These are phyloP conservation scores for Sterrhoptilus dennistouni DNA, from an alignment of 2,113 vertebrate genomes.

Conservation along the genomic window DNA sequence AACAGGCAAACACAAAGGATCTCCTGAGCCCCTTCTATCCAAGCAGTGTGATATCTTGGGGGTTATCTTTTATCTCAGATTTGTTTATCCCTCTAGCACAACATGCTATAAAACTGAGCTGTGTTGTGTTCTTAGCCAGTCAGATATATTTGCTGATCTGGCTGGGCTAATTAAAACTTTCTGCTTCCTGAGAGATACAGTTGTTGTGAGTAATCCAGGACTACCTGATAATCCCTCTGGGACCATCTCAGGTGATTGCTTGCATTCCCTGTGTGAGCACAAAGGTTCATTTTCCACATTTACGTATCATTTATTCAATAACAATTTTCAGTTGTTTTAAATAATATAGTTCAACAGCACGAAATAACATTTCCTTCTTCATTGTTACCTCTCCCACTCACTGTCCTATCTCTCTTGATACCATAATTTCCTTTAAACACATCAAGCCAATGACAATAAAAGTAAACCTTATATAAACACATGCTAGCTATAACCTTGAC, in stretches of 20 bases:
- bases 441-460: slow-evolving; percentile 29
- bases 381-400: background rate
- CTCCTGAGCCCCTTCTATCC: background rate
- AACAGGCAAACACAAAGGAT: background rate
- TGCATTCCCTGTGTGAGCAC: background rate
- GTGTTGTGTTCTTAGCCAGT: background rate
- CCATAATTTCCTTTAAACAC: slow-evolving; percentile 43
- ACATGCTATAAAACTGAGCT: background rate
- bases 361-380: slow-evolving; percentile 22
- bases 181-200: background rate
- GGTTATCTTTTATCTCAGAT: background rate
- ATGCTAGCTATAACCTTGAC: slow-evolving; percentile 1
- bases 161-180: slow-evolving; percentile 46
- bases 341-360: background rate
- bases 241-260: background rate
- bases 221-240: background rate
- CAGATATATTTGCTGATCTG: background rate
- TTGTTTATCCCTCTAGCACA: slow-evolving; percentile 44
- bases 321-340: background rate
- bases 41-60: background rate
- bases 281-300: background rate
- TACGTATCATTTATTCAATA: background rate
- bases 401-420: background rate
- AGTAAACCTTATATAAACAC: slow-evolving; percentile 18
- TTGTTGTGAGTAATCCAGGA: background rate